Evolutionary conservation across 2,113 vertebrate species (phyloP), one percentile per base, ranked within the genome.

Genomic region (Caloenas nicobarica): DNA sequence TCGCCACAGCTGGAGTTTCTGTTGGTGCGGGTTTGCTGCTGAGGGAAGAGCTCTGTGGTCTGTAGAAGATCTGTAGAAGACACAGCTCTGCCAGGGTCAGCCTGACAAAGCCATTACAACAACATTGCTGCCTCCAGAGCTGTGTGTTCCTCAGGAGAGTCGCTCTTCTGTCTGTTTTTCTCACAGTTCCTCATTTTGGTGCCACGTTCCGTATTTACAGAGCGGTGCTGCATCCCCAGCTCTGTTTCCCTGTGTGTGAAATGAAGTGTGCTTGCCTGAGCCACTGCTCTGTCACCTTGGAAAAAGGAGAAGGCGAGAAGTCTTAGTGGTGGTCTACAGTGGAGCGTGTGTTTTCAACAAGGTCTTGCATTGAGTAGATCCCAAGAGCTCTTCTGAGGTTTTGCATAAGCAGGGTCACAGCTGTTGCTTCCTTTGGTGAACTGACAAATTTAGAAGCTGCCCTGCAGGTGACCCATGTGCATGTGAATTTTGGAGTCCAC

Each of bases 91-190:
- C 21, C 51, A 69, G 62, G 50, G 54, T 68, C 70, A 58, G 28
- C 60, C 17, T 69, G 77, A 56, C 0, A 1, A 17, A 79, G 58
- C 72, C 38, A 7, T 53, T 54, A 29, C 21, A 22, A 23, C 1
- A 3, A 8, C 70, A 23, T 34, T 1, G 0, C 66, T 88, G 65
- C 16, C 14, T 38, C 40, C 74, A 34, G 56, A 85, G 51, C 50
- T 58, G 51, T 46, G 24, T 54, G 24, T 54, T 54, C 66, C 42
- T 76, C 61, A 8, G 14, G 31, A 64, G 16, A 31, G 14, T 76
- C 0, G 0, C 25, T 92, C 12, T 16, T 80, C n/a, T 60, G 14
- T 36, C 57, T 1, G 0, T 64, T 76, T 40, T 46, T 28, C 25
- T 72, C 33, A 9, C 28, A 51, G 50, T 65, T 91, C 38, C 18